Conservation (phyloP, 1,140 invertebrate genomes). For the Calephelis nemesis region DNA sequence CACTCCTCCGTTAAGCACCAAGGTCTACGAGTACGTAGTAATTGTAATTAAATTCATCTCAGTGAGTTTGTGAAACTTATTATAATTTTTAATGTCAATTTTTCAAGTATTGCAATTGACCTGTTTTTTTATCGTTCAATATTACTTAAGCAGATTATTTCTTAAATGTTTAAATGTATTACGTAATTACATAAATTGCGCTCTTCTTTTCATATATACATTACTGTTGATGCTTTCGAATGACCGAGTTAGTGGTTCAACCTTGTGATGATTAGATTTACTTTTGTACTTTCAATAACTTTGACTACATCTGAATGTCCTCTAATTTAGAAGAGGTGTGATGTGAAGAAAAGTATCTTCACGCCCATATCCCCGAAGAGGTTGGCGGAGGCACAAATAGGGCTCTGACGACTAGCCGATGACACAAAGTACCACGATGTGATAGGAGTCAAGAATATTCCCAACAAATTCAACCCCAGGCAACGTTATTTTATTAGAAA, state of each 20-base stretch:
- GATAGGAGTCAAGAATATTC: no score
- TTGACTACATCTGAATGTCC: no score
- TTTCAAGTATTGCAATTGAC: slow-evolving; percentile 27
- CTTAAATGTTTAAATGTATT: slow-evolving; percentile 20
- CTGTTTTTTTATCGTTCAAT: slow-evolving; percentile 23
- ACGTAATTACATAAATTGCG: slow-evolving; percentile 16
- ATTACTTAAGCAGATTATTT: slow-evolving; percentile 28
- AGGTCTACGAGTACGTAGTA: slow-evolving; percentile 22
- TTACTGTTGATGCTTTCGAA: slow-evolving; percentile 12
- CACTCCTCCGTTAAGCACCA: slow-evolving; percentile 23
- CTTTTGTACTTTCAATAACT: neutral
- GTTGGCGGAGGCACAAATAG: no score
- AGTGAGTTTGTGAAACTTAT: slow-evolving; percentile 29
- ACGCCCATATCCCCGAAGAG: no score
- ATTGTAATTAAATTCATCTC: slow-evolving; percentile 31
- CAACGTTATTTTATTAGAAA: no score
- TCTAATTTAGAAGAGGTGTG: no score
- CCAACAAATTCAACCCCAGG: no score
- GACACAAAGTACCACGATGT: no score
- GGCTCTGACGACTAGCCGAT: no score
- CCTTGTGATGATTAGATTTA: slow-evolving; percentile 16
- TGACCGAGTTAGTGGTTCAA: slow-evolving; percentile 16
- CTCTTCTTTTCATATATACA: slow-evolving; percentile 12
- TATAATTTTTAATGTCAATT: slow-evolving; percentile 34
- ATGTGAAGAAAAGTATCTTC: no score